Evolutionary conservation across 2,113 vertebrate genomes (phyloP), one percentile per base, ranked within the genome.

Genomic region (Rutilus rutilus): DNA sequence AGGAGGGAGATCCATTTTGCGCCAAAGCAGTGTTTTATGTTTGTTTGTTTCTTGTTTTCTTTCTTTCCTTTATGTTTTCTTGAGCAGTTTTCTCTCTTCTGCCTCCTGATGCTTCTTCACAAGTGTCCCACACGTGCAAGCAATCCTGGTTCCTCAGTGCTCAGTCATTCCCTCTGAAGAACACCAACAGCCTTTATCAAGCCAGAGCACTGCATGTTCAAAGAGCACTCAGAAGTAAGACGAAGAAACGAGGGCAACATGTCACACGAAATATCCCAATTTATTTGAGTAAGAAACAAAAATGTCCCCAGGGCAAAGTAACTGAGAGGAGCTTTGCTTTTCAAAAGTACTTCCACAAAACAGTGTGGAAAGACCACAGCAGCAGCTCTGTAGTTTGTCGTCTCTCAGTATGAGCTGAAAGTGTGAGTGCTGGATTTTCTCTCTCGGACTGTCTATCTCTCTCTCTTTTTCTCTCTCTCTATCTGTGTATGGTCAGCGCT

Each of bases 391-490:
- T 86, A 90, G 90, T 93, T 92, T 91, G 90, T 92, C 90, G 88
- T 19, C 84, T 89, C 89, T 89, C 79, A 93, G 76, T 78, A 78
- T 76, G 89, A 92, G 92, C 92, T 93, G 90, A 94, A 95, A 93
- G 93, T 92, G 90, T 92, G 90, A 91, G 89, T 85, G 82, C 90
- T 93, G 90, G 89, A 92, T 96, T 95, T 95, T 94, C 94, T 93
- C 92, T 91, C 92, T 92, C 91, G 90, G 94, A 91, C 91, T 92
- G 94, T 92, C 95, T 90, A 92, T 93, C 94, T 90, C 94, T 95
- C 94, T 93, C 91, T 94, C 92, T 93, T 93, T 89, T 93, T 95
- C 94, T 91, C 93, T 91, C 93, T 86, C 81, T 69, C 87, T 76
- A 82, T 64, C 88, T 74, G 84, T 77, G 82, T 84, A 83, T 83